Evolutionary conservation across 2,113 vertebrate genomes (phyloP).

Genomic region (Esox niger): DNA sequence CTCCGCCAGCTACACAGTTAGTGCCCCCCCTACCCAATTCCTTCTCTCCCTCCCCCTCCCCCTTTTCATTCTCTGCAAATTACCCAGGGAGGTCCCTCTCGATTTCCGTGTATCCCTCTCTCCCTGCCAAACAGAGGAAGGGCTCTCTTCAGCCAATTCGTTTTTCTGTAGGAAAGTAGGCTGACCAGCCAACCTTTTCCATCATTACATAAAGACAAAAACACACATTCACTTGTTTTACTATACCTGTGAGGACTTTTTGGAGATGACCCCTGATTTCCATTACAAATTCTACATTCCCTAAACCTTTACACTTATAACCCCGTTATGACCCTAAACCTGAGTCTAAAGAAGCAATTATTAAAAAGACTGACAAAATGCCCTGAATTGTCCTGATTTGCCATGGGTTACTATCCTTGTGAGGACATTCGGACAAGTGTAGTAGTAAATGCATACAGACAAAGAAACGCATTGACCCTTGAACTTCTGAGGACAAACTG

Average conservation of each 20-base stretch:
- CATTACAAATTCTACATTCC: too few species aligned
- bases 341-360: too few species aligned
- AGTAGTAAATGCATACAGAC: not conserved
- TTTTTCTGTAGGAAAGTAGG: slow-evolving; percentile 29
- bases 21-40: slow-evolving; percentile 14
- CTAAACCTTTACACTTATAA: too few species aligned
- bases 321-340: too few species aligned
- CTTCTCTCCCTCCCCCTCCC: slow-evolving; percentile 20
- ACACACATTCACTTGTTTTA: not conserved
- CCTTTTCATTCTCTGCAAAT: not conserved
- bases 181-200: slow-evolving; percentile 23
- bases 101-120: not conserved
- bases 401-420: too few species aligned
- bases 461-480: not conserved
- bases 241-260: too few species aligned
- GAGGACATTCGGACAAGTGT: too few species aligned
- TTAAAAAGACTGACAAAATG: too few species aligned
- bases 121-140: too few species aligned
- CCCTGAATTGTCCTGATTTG: too few species aligned
- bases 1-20: slow-evolving; percentile 20
- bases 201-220: too few species aligned
- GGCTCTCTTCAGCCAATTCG: slow-evolving; percentile 14
- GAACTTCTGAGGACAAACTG: not conserved
- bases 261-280: too few species aligned
- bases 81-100: not conserved